phyloP scores from a whole-genome alignment of 2,888 invertebrate species.

The Himalopsyche japonica region DNA sequence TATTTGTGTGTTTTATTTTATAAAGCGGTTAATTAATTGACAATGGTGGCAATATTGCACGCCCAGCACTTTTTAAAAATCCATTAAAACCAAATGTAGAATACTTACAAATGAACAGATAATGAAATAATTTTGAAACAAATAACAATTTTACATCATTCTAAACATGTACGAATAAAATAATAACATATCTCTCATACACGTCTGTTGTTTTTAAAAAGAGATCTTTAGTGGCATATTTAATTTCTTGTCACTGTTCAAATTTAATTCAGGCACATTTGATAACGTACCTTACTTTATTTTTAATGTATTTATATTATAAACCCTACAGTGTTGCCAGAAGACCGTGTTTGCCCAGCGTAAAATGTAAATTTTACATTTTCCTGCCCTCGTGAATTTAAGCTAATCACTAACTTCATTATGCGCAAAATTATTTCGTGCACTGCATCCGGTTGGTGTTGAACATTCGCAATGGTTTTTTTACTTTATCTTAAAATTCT shows the following conservation, averaged over 20 bases:
- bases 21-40: no score
- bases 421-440: background rate
- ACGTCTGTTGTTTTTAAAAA: no score
- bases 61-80: no score
- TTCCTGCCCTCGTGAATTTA: slow-evolving; percentile 5
- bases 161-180: no score
- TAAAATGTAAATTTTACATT: background rate
- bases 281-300: background rate
- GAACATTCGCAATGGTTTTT: background rate
- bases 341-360: background rate
- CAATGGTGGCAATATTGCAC: no score
- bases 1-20: no score
- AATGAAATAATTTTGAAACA: no score
- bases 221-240: background rate
- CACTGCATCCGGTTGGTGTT: background rate
- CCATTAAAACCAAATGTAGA: no score
- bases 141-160: no score
- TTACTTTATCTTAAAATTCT: background rate
- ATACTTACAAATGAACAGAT: no score
- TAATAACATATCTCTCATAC: no score
- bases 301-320: background rate
- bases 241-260: background rate
- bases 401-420: slow-evolving; percentile 16
- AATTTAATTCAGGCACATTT: background rate
- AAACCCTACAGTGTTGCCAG: background rate